Evolutionary conservation across 1,140 invertebrate species (phyloP).

Genomic region (Papilio dardanus): DNA sequence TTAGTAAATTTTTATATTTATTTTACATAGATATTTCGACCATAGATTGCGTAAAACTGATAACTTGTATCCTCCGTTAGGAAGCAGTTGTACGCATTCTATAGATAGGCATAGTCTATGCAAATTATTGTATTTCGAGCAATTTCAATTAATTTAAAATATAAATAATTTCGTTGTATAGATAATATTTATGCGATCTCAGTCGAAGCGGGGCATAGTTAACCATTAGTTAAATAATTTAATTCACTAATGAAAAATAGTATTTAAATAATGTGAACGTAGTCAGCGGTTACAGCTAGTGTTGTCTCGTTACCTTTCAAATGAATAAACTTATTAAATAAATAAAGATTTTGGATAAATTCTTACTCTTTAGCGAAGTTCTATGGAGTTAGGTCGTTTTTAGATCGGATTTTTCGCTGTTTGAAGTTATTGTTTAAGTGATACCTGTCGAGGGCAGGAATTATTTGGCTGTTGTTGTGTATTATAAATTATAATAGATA

Average conservation of each 20-base stretch:
- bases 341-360: slow-evolving; percentile 46
- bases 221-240: slow-evolving; percentile 70
- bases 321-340: slow-evolving; percentile 55
- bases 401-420: slow-evolving; percentile 57
- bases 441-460: slow-evolving; percentile 50
- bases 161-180: slow-evolving; percentile 13
- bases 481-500: slow-evolving; percentile 59
- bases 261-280: slow-evolving; percentile 70
- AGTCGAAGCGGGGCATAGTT: slow-evolving; percentile 57
- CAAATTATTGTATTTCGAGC: slow-evolving; percentile 19
- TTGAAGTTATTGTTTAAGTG: slow-evolving; percentile 58
- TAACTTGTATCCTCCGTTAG: background rate
- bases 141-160: slow-evolving; percentile 22
- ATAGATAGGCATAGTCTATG: background rate
- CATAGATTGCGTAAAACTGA: background rate
- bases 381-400: slow-evolving; percentile 52
- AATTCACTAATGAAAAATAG: slow-evolving; percentile 71
- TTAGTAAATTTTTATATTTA: slow-evolving; percentile 22
- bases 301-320: slow-evolving; percentile 66
- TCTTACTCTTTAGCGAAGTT: slow-evolving; percentile 56
- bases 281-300: slow-evolving; percentile 79
- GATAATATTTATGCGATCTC: slow-evolving; percentile 50
- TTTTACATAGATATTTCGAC: slow-evolving; percentile 6
- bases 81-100: background rate
- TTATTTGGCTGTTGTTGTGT: slow-evolving; percentile 73